Base-by-base conservation (phyloP, 2,888 invertebrate genomes). In the Pristionchus exspectatus region DNA sequence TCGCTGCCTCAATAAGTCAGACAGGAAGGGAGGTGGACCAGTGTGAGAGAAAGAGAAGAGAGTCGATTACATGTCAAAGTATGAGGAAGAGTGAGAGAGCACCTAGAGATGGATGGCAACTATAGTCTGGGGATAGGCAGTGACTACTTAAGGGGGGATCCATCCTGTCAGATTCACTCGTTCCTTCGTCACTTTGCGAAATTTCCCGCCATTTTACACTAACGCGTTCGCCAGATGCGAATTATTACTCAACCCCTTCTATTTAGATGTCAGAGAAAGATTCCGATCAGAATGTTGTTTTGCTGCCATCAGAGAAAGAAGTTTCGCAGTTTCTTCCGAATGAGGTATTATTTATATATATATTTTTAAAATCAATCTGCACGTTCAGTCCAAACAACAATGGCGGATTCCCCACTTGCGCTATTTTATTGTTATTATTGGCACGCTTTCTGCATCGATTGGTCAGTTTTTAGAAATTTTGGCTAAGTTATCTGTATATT, bases 371-470 rank as follows among this genome's bases (percentile, higher is more conserved):
- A 50, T 63, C n/a, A 63, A 59, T 16, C 12, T 14, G 4, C 2
- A 14, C 12, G 27, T 54, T 81, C 81, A 81, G 81, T 81, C 81
- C 24, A 81, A 81, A 54, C 81, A 81, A 50, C 81, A 81, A 81
- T 81, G 81, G 81, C 50, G 69, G 16, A 69, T 87, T n/a, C 87
- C 87, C 3, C 63, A 87, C n/a, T 33, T 90, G 18, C 90, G 90
- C 84, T 90, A 90, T 86, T 33, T 69, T 27, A 90, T 90, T 63
- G 88, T 90, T 14, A 21, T 88, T 27, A 33, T 90, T 21, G 90
- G 88, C 3, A 90, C 90, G 5, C 66, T 90, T 24, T 77, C 88
- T 18, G 87, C 88, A 10, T 88, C 90, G 12, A 84, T 90, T 27
- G 90, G 87, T 66, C 5, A 21, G 54, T 54, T 83, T 3, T 54